Evolutionary conservation across 2,888 invertebrate genomes (phyloP), one percentile per base, ranked within the genome.

Genomic region (Lycia hirtaria): DNA sequence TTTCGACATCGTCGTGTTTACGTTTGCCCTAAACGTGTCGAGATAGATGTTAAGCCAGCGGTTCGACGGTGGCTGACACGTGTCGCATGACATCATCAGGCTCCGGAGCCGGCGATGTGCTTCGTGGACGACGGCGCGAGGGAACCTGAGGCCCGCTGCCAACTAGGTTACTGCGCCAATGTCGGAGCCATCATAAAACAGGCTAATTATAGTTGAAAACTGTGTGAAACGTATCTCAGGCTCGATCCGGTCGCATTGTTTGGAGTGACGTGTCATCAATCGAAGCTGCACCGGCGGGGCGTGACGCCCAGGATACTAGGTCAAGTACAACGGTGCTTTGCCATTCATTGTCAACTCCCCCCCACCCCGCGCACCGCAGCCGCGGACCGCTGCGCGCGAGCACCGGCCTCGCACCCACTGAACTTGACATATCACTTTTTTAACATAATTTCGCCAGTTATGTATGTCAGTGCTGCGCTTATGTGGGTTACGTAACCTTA

Each of bases 291-390:
- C 71, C 75, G 77, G 75, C 80, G 79, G 71, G 73, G 75, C 81
- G 81, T 81, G 85, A 81, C 89, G 87, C 77, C 72, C 78, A 73
- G 75, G 79, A 85, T 88, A 87, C 88, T 91, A 78, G 92, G 92
- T 91, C 92, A 92, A 92, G 92, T 88, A 90, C 91, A 89, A 83
- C 88, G 88, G 84, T 87, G 91, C 87, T 89, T 87, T 86, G 90
- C 88, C 88, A 88, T 90, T 90, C 91, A 90, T 90, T 90, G 92
- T 88, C 91, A 87, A 76, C 81, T 71, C 64, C 67, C 64, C 64
- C 73, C 61, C 67, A 64, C 65, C 64, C 60, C 62, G 64, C 65
- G 65, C n/a, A n/a, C n/a, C n/a, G n/a, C n/a, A n/a, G n/a, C 60
- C 62, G 62, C 69, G 61, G 64, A 65, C 65, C 55, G 62, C 58